Base-by-base conservation (phyloP, 2,888 invertebrate species). In the Steromphala cineraria region DNA sequence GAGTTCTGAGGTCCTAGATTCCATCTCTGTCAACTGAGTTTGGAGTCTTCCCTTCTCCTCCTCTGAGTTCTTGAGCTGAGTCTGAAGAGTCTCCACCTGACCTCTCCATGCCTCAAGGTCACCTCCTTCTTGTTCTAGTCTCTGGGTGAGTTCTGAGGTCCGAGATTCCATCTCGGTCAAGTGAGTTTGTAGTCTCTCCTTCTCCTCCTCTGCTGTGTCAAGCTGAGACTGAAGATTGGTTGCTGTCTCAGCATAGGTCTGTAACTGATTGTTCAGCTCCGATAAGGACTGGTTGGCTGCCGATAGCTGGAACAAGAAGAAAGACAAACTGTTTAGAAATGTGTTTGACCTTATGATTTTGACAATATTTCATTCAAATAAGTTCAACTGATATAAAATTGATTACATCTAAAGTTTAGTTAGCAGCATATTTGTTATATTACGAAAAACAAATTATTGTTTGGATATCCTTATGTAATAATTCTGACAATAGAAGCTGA, bases 161-260 rank as follows among this genome's bases (percentile, higher is more conserved):
- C 17, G 15, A n/a, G 40, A 31, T 40, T 71, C 40, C 28, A 71
- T 31, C 36, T 71, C 71, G 15, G 71, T 31, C 19, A 31, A 31
- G n/a, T 36, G 28, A 36, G 71, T 79, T 67, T 40, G 79, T 62
- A 56, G 40, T 13, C 78, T 36, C 7, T 62, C 78, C 21, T 74
- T 79, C 56, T 82, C 71, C 31, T 83, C 83, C 55, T 83, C 80
- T 19, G 81, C 28, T 31, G 67, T 53, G 21, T 82, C 80, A 13
- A 86, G 53, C 77, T 84, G 80, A 13, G 19, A 67, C 76, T 86
- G 81, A 1, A 83, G 81, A 7, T 31, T 40, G 17, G 82, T 80
- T 0, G 78, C 83, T 28, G 67, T 76, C 24, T 80, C 67, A 0
- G 82, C 84, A 78, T 85, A 81, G 1, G 24, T 52, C 80, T 80